phyloP scores from a whole-genome alignment of 2,888 invertebrate genomes.

The Peribatodes rhomboidaria region DNA sequence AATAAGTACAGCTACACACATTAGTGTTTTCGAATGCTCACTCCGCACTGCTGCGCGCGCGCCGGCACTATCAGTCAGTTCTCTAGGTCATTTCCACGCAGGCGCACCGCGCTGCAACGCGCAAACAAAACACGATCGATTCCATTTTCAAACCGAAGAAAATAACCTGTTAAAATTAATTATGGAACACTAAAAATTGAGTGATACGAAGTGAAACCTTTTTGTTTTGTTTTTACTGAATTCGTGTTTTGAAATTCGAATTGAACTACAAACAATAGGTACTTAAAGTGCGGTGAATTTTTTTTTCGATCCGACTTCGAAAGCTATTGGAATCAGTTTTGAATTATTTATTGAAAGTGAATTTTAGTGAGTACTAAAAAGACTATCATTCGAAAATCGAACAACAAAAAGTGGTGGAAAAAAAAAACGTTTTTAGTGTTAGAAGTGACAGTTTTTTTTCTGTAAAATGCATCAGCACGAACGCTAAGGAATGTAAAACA shows the following conservation, averaged over 20 bases:
- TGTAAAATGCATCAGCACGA: slow-evolving; percentile 36
- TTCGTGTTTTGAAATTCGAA: background rate
- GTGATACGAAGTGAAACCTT: no score
- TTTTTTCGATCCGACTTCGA: background rate
- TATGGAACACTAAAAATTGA: background rate
- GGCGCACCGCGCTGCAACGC: slow-evolving; percentile 50
- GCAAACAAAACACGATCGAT: slow-evolving; percentile 21
- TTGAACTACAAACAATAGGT: background rate
- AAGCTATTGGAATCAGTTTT: background rate
- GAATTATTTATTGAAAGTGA: background rate
- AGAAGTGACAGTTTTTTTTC: slow-evolving; percentile 27
- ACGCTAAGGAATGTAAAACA: slow-evolving; percentile 44
- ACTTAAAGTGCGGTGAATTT: background rate
- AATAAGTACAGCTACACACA: slow-evolving; percentile 36
- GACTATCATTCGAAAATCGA: background rate
- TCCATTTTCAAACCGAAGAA: background rate
- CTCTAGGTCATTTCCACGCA: slow-evolving; percentile 69
- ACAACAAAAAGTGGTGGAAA: background rate
- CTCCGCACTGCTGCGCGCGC: slow-evolving; percentile 61
- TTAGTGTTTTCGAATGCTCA: slow-evolving; percentile 65
- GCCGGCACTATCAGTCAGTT: slow-evolving; percentile 69
- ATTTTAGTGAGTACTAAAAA: background rate
- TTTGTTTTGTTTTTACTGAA: background rate
- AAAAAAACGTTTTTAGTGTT: slow-evolving; percentile 4
- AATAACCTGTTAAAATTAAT: slow-evolving; percentile 3